These are phyloP conservation scores for Galerucella calmariensis DNA, from an alignment of 2,888 invertebrate genomes.

Conservation along the genomic window DNA sequence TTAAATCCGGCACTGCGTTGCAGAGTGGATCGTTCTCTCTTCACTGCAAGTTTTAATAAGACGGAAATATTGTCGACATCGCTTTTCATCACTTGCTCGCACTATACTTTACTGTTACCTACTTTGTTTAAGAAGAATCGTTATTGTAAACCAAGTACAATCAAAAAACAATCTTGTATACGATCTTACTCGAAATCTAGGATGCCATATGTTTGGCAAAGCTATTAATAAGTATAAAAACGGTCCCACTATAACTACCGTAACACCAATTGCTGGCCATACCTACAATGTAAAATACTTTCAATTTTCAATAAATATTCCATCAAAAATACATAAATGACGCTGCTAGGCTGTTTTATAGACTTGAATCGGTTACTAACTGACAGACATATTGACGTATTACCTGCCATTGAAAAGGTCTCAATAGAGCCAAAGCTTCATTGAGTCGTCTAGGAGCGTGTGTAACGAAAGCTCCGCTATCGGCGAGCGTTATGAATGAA, in stretches of 20 bases:
- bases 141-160: slow-evolving; percentile 80
- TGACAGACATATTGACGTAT: slow-evolving; percentile 14
- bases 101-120: slow-evolving; percentile 51
- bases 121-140: slow-evolving; percentile 79
- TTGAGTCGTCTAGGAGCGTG: slow-evolving; percentile 79
- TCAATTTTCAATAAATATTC: background rate
- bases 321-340: background rate
- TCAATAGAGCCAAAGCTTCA: slow-evolving; percentile 78
- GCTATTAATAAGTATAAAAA: slow-evolving; percentile 76
- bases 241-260: slow-evolving; percentile 75
- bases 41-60: no score
- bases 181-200: slow-evolving; percentile 59
- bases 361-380: background rate
- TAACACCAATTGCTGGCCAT: slow-evolving; percentile 77
- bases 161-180: slow-evolving; percentile 66
- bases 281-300: slow-evolving; percentile 66
- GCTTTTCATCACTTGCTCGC: no score
- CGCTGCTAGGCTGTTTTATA: background rate
- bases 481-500: slow-evolving; percentile 80
- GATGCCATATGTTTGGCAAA: slow-evolving; percentile 71
- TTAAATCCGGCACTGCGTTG: no score
- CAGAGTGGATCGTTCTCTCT: no score
- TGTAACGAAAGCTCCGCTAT: slow-evolving; percentile 81
- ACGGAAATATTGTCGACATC: no score
- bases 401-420: slow-evolving; percentile 80